phyloP scores from a whole-genome alignment of 92 coral and sea anemone species.

The Zoanthus gigantus region DNA sequence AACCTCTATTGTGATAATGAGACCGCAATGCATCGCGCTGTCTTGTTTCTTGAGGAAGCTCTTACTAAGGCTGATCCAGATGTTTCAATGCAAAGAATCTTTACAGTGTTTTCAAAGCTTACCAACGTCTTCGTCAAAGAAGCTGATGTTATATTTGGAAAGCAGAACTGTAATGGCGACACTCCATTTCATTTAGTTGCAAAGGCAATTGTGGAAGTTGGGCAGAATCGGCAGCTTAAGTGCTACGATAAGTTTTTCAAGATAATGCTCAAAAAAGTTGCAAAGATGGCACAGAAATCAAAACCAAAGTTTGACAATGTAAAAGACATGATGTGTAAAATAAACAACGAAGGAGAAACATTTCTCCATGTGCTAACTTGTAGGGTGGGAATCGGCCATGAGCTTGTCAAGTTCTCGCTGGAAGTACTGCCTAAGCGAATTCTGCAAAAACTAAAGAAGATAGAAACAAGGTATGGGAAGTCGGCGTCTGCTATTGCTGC shows the following conservation, averaged over 20 bases:
- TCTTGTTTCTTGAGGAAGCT: slow-evolving; percentile 42
- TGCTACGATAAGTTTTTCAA: slow-evolving; percentile 29
- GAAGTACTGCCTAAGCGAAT: slow-evolving; percentile 14
- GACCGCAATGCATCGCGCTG: slow-evolving; percentile 35
- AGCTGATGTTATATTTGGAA: slow-evolving; percentile 33
- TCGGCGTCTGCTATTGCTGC: slow-evolving; percentile 30
- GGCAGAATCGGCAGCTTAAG: slow-evolving; percentile 19
- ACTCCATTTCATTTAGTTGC: slow-evolving; percentile 34
- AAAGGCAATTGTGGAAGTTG: slow-evolving; percentile 41
- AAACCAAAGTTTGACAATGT: slow-evolving; percentile 23
- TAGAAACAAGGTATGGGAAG: slow-evolving; percentile 28
- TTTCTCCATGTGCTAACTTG: slow-evolving; percentile 38
- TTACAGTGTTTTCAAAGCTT: slow-evolving; percentile 9
- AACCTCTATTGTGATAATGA: slow-evolving; percentile 22
- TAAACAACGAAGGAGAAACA: slow-evolving; percentile 33
- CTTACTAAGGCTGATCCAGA: slow-evolving; percentile 13
- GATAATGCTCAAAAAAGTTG: slow-evolving; percentile 23
- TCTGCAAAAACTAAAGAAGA: slow-evolving; percentile 16
- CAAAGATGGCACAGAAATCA: slow-evolving; percentile 28
- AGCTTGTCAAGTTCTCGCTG: slow-evolving; percentile 18
- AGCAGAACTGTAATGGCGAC: slow-evolving; percentile 21
- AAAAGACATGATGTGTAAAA: slow-evolving; percentile 30
- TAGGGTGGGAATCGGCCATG: slow-evolving; percentile 44
- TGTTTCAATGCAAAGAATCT: slow-evolving; percentile 12
- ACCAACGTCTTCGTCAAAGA: slow-evolving; percentile 25